Base-by-base conservation (phyloP, 2,797 vertebrate species). In the Pipistrellus nathusii region DNA sequence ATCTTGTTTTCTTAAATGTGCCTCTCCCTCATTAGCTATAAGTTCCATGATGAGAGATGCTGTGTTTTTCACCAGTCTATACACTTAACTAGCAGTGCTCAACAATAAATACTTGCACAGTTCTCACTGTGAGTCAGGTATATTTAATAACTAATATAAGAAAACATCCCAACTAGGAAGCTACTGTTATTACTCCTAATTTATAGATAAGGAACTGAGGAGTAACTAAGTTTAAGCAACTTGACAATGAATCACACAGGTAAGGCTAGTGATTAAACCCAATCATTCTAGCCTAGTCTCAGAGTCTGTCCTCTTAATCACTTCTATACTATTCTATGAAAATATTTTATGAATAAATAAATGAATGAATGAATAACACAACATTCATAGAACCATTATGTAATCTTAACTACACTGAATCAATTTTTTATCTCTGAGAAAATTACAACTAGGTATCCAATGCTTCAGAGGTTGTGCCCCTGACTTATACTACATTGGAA, bases 291-390 rank as follows among this genome's bases (percentile, higher is more conserved):
- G 9, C 23, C 27, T 64, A 71, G 10, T 18, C 32, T 44, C 18
- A 48, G 35, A 35, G 7, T 51, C 21, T 64, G 20, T 30, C 59
- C 38, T 82, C 55, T 89, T 86, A 95, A 81, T 17, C 3, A 82
- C 8, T 13, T 85, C 46, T 82, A 23, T n/a, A 44, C 18, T 88
- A 32, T 71, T 59, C 5, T 73, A 82, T 76, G 84, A 68, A 78
- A 93, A 85, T 51, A 81, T 72, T 93, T 78, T 84, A 75, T 46
- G 17, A 91, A 75, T 46, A 13, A 91, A 78, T 78, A 51, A 87
- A 73, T 88, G 14, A 25, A 84, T 21, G 11, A 87, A 57, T 44
- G 15, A 68, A 71, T 93, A 14, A 80, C 17, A 85, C 57, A 76
- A 69, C 73, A 91, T 89, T 78, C 44, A 69, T 68, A 91, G 46